Percentiles rank a stretch among this genome's conserved stretches.
These are phyloP conservation scores for Atopsyche davidsoni DNA, from an alignment of 1,140 invertebrate species.

Conservation along the genomic window DNA sequence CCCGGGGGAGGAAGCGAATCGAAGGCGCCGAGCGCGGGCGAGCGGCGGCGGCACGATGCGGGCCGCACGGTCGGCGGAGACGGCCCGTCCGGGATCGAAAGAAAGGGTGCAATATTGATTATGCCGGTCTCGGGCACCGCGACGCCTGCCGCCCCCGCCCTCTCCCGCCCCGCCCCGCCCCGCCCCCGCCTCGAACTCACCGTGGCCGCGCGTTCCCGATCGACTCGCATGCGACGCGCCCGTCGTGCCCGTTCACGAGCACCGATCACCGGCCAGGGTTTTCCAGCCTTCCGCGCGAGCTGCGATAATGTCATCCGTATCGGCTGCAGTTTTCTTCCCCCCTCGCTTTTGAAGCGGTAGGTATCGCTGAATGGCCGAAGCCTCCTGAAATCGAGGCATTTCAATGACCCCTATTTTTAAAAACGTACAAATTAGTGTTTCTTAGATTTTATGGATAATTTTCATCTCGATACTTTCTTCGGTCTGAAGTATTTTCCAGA, in stretches of 20 bases:
- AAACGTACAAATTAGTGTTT: no score
- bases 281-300: neutral
- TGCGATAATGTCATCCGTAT: no score
- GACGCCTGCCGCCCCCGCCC: slow-evolving; percentile 5
- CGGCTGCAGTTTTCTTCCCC: no score
- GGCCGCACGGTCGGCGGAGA: slow-evolving; percentile 26
- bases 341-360: no score
- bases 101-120: slow-evolving; percentile 46
- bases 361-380: no score
- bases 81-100: slow-evolving; percentile 35
- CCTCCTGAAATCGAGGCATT: no score
- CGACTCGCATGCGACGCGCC: slow-evolving; percentile 1
- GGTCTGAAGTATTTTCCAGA: no score
- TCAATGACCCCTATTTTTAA: no score
- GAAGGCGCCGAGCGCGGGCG: slow-evolving; percentile 24
- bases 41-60: slow-evolving; percentile 25
- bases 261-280: neutral
- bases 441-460: no score
- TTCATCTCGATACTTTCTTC: no score
- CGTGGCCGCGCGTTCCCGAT: slow-evolving; percentile 8
- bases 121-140: slow-evolving; percentile 33
- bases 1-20: no score
- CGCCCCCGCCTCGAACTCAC: neutral
- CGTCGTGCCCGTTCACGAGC: neutral
- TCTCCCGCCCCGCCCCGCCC: slow-evolving; percentile 7